These are phyloP conservation scores for Myxocyprinus asiaticus DNA, from an alignment of 2,113 vertebrate species.

Conservation along the genomic window DNA sequence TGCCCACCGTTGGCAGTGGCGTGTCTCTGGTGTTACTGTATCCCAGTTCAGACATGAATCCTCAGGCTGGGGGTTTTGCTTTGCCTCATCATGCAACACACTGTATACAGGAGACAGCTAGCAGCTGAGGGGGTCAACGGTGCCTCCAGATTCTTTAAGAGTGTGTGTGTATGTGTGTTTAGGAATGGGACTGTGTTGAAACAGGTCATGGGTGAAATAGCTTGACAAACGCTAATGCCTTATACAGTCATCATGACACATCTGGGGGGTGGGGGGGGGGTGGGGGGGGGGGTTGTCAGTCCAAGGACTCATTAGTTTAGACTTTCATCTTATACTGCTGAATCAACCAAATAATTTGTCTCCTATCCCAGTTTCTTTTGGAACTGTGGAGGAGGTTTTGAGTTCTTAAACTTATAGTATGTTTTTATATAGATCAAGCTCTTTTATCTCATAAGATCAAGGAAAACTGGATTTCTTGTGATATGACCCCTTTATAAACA, in stretches of 20 bases:
- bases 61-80: conserved; percentile 9
- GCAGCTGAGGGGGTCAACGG: conserved; percentile 16
- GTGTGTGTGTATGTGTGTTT: background rate
- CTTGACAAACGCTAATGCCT: background rate
- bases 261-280: background rate
- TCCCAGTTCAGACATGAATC: conserved; percentile 38
- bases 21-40: conserved; percentile 22
- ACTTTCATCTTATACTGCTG: no score
- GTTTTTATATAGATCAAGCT: no score
- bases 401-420: no score
- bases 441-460: no score
- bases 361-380: no score
- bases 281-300: background rate
- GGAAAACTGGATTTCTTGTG: no score
- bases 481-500: no score
- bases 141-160: background rate
- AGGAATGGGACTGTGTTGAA: background rate
- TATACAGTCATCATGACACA: conserved; percentile 4
- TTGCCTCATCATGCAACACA: background rate
- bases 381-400: no score
- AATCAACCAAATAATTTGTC: no score
- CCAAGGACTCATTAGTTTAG: no score
- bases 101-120: conserved; percentile 14
- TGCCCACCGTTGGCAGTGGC: background rate
- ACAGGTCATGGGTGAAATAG: background rate